phyloP scores from a whole-genome alignment of 1,140 invertebrate species.

The Orchestia grillus region DNA sequence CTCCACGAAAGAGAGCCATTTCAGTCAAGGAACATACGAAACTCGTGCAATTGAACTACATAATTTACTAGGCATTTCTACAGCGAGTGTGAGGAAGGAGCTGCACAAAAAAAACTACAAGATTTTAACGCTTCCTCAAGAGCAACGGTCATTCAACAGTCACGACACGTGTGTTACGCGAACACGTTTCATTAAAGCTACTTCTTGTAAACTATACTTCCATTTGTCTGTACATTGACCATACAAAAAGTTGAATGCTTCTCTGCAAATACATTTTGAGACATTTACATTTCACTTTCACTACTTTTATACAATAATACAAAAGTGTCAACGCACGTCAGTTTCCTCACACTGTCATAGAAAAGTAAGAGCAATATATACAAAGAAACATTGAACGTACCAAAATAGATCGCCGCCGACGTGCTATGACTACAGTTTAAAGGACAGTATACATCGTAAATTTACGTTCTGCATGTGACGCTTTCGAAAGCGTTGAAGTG shows the following conservation, averaged over 20 bases:
- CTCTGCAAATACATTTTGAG: neutral
- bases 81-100: slow-evolving; percentile 13
- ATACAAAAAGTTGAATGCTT: slow-evolving; percentile 19
- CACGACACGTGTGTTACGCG: slow-evolving; percentile 13
- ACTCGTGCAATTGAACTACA: slow-evolving; percentile 8
- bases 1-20: neutral
- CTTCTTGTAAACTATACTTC: slow-evolving; percentile 44
- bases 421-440: slow-evolving; percentile 35
- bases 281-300: slow-evolving; percentile 14
- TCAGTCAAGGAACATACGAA: neutral
- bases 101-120: slow-evolving; percentile 33
- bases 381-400: slow-evolving; percentile 40
- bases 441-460: slow-evolving; percentile 45
- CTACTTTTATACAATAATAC: slow-evolving; percentile 32
- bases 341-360: slow-evolving; percentile 17
- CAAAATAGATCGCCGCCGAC: slow-evolving; percentile 51
- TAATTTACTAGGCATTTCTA: slow-evolving; percentile 43
- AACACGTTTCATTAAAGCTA: slow-evolving; percentile 14
- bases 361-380: slow-evolving; percentile 51
- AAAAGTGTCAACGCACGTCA: slow-evolving; percentile 17
- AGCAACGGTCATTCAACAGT: neutral
- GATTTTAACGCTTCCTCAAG: neutral
- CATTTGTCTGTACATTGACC: slow-evolving; percentile 9
- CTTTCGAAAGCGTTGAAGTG: neutral
- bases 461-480: neutral